Evolutionary conservation across 2,797 vertebrate genomes (phyloP).

Genomic region (Eulemur mongoz): DNA sequence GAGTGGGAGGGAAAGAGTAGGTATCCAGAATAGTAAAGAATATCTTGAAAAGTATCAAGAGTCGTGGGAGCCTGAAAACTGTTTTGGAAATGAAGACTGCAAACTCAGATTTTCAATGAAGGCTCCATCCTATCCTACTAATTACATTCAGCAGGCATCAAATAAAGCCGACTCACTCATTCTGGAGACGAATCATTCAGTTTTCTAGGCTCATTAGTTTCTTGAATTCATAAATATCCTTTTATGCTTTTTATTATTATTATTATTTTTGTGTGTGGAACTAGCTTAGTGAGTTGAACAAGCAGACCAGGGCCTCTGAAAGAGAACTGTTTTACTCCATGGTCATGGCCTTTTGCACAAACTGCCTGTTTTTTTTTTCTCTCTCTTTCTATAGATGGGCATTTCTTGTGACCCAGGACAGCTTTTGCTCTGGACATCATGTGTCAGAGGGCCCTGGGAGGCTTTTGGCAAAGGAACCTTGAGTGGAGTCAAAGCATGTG

Average conservation of each 20-base stretch:
- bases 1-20: not conserved
- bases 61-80: not conserved
- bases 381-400: fast-evolving
- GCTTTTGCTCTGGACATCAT: not conserved
- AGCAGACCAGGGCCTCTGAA: not conserved
- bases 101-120: not conserved
- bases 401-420: not conserved
- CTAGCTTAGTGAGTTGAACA: not conserved
- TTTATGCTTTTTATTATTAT: not conserved
- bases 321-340: not conserved
- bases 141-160: not conserved
- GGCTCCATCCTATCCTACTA: not conserved
- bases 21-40: not conserved
- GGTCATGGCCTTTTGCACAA: not conserved
- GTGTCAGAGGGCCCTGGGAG: not conserved
- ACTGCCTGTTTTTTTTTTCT: not conserved
- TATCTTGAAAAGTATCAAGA: not conserved
- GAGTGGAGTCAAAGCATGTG: not conserved
- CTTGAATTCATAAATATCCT: not conserved
- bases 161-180: not conserved
- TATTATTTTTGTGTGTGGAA: not conserved
- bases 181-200: not conserved
- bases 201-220: not conserved
- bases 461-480: not conserved
- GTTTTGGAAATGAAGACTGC: not conserved